Percentiles rank a stretch among this genome's conserved stretches.
phyloP scores from a whole-genome alignment of 2,888 invertebrate genomes.

The Chorisops tibialis region DNA sequence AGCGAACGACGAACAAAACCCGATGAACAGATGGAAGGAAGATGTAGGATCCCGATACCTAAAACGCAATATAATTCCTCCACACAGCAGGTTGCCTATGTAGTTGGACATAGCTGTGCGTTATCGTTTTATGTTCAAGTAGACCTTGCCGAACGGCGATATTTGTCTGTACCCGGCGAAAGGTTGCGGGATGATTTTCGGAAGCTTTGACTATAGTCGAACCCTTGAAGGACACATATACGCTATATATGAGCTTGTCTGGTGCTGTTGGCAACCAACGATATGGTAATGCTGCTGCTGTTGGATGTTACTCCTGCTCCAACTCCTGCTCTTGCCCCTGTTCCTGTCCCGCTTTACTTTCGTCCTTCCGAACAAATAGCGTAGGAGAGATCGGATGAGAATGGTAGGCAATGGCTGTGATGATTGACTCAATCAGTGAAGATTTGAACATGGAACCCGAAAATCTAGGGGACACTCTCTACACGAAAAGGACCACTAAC shows the following conservation, averaged over 20 bases:
- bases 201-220: constrained; percentile 14
- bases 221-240: constrained; percentile 5
- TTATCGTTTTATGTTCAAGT: too few species aligned
- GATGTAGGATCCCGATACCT: too few species aligned
- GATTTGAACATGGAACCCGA: constrained; percentile 6
- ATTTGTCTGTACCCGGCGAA: too few species aligned
- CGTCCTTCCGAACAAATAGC: neutral
- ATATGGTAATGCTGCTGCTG: constrained; percentile 11
- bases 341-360: constrained; percentile 2
- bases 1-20: too few species aligned
- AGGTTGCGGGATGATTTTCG: constrained; percentile 1
- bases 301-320: neutral
- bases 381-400: constrained; percentile 1
- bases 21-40: too few species aligned
- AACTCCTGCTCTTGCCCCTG: neutral
- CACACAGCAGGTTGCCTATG: too few species aligned
- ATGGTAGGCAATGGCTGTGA: constrained; percentile 19
- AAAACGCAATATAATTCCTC: too few species aligned
- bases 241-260: constrained; percentile 17
- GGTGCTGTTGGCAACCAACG: constrained; percentile 25
- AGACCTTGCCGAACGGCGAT: too few species aligned
- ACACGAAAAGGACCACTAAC: constrained; percentile 5
- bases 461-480: constrained; percentile 16
- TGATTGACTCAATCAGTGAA: constrained; percentile 27
- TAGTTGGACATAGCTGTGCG: too few species aligned